Base-by-base conservation (phyloP, 2,797 vertebrate genomes). In the Myiothlypis chrysogaster region DNA sequence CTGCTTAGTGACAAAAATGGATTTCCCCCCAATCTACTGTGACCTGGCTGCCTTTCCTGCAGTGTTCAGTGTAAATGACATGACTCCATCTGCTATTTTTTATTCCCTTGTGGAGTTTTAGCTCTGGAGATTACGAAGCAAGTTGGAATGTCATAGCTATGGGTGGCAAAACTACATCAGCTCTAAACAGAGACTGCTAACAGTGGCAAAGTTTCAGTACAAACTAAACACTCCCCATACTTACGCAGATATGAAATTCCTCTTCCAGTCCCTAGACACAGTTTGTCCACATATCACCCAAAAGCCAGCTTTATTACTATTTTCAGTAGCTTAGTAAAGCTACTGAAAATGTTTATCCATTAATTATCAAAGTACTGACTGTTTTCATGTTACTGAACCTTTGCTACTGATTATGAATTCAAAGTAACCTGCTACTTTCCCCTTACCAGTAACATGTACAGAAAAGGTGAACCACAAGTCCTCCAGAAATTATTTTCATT, bases 11-110 rank as follows among this genome's bases (percentile, higher is more conserved):
- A 92, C 87, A 95, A 92, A 90, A 94, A 83, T 47, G 50, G 69
- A 91, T 83, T 94, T 79, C 78, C 1, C 18, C 60, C 56, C 50
- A 14, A 44, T 90, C 68, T 90, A 50, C 84, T 83, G 46, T 22
- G 85, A 93, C 92, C 89, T 87, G 85, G 34, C 83, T 87, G 49
- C 57, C n/a, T 94, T 77, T 91, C 43, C 68, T 57, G 34, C 41
- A 93, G 52, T 28, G 84, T 65, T 92, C 69, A 39, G 21, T 92
- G 68, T 83, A 96, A 96, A 80, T 90, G 57, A 65, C 43, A 6
- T 65, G 43, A 94, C 69, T 96, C 83, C 83, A 91, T 95, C 80
- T 93, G 89, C 77, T 85, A 69, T 46, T 87, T 86, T 86, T 89
- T 73, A 64, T 68, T 93, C 81, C 34, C 27, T 75, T 60, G 50